Conservation (phyloP, 2,797 vertebrate genomes). For the Gadopsis bispinosus region DNA sequence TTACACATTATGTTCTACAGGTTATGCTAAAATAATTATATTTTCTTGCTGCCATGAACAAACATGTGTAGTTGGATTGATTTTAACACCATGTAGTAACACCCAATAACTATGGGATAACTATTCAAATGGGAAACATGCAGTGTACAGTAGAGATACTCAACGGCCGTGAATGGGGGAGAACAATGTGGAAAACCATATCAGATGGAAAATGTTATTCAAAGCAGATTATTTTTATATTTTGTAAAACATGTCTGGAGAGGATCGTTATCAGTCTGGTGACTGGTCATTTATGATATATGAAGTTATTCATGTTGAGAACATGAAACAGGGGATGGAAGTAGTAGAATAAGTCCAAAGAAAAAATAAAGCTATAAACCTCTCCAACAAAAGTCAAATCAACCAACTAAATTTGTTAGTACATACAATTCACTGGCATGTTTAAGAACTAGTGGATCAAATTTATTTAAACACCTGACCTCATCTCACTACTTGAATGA, state of each 20-base stretch:
- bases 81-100: background rate
- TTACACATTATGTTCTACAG: background rate
- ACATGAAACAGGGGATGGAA: background rate
- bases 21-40: background rate
- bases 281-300: background rate
- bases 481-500: conserved; percentile 5
- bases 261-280: background rate
- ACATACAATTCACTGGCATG: conserved; percentile 15
- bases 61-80: background rate
- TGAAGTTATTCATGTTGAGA: background rate
- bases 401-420: conserved; percentile 12
- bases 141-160: background rate
- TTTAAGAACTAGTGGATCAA: conserved; percentile 24
- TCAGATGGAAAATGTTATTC: background rate
- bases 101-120: background rate
- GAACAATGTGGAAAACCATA: background rate
- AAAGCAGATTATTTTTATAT: background rate
- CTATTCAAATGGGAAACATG: background rate
- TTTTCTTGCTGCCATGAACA: background rate
- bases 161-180: too few species aligned
- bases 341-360: background rate
- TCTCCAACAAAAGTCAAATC: conserved; percentile 6
- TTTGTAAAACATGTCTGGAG: conserved; percentile 2
- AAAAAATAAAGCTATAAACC: background rate
- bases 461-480: conserved; percentile 34